These are phyloP conservation scores for Synanthedon myopaeformis DNA, from an alignment of 2,888 invertebrate genomes.

Conservation along the genomic window DNA sequence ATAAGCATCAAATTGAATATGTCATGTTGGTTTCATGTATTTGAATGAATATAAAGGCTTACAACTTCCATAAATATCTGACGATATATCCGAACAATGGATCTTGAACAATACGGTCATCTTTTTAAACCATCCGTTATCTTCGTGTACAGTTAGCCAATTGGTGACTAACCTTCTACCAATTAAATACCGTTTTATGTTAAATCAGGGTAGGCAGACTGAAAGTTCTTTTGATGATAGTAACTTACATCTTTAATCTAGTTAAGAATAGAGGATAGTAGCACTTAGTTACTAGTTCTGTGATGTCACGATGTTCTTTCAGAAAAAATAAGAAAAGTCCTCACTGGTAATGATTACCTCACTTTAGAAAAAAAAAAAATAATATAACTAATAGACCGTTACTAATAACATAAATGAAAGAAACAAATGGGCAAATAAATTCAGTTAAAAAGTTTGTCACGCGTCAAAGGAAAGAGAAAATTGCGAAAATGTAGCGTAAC, in stretches of 20 bases:
- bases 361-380: neutral
- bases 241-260: no score
- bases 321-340: no score
- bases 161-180: neutral
- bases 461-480: slow-evolving; percentile 43
- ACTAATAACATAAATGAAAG: neutral
- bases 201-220: no score
- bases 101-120: neutral
- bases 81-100: neutral
- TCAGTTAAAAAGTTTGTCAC: slow-evolving; percentile 24
- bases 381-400: neutral
- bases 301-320: no score
- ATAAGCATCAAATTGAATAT: no score
- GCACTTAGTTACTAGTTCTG: no score
- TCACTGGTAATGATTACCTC: no score
- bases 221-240: no score
- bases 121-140: neutral
- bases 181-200: no score
- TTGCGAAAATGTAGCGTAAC: slow-evolving; percentile 49
- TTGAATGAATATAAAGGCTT: neutral
- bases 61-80: neutral
- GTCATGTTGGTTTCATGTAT: neutral
- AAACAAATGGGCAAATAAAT: neutral
- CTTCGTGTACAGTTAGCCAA: neutral
- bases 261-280: no score